Base-by-base conservation (phyloP, 2,888 invertebrate genomes). In the Chrysina gloriosa region DNA sequence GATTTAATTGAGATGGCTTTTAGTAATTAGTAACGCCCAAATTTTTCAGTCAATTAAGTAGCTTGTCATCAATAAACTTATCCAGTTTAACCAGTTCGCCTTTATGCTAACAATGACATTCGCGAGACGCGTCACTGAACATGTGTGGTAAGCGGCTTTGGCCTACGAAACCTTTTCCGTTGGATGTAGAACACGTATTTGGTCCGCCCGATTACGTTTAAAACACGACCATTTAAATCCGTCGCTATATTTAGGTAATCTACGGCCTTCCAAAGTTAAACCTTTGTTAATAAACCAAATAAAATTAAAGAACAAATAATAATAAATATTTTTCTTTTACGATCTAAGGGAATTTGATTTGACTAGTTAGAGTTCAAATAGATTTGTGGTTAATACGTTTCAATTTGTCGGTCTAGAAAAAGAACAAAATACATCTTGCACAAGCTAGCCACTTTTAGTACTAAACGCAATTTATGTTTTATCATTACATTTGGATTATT, bases 11-110 rank as follows among this genome's bases (percentile, higher is more conserved):
- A 3, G 31, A 19, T 52, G 14, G 7, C 19, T n/a, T 19, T 29
- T 52, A 34, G 31, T 52, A 52, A 29, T 31, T 19, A 52, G 7
- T 14, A 52, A 19, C 16, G 29, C 52, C 3, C 31, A 31, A 31
- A 52, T 31, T 52, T 52, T 29, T 31, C 31, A 31, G 52, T 31
- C 52, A 52, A 52, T 52, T 52, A 52, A 29, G 2, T 31, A 9
- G 29, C n/a, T 5, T 39, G 14, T n/a, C 31, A 52, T 52, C 31
- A 31, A 52, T 19, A 16, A 16, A 9, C 52, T 52, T 52, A 31
- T 52, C 52, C 52, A 19, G 16, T 4, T 0, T 3, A 52, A 52
- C 31, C 31, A n/a, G 31, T 52, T 31, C 19, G 1, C 52, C 19
- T 31, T 7, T 6, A 9, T n/a, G 29, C 21, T 52, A 52, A 19